phyloP scores from a whole-genome alignment of 2,797 vertebrate species.

The Falco berigora region DNA sequence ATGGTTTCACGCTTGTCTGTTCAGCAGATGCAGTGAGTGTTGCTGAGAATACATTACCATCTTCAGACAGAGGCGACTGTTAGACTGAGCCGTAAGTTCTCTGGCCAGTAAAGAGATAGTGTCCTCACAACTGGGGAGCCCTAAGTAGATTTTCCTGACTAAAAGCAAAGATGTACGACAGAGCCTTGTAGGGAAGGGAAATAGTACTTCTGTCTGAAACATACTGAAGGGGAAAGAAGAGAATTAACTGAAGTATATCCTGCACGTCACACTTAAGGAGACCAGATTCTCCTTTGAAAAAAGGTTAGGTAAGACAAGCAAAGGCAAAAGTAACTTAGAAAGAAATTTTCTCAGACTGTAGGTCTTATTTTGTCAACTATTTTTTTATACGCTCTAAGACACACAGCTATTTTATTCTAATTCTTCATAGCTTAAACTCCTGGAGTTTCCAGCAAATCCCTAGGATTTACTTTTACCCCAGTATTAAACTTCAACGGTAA shows the following conservation, averaged over 20 bases:
- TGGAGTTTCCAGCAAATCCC: slow-evolving; percentile 9
- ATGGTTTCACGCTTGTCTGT: neutral
- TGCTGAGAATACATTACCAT: neutral
- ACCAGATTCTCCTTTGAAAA: neutral
- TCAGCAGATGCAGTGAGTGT: neutral
- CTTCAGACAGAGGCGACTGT: neutral
- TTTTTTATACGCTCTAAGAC: neutral
- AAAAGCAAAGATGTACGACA: neutral
- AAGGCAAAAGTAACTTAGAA: slow-evolving; percentile 6
- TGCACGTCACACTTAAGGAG: neutral
- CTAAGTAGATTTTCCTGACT: neutral
- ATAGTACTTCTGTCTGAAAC: neutral
- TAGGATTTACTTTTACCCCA: slow-evolving; percentile 16
- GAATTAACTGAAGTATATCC: neutral
- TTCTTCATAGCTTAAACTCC: slow-evolving; percentile 33
- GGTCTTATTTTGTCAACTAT: slow-evolving; percentile 26
- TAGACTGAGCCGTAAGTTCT: neutral
- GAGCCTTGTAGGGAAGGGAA: neutral
- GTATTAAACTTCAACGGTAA: slow-evolving; percentile 28
- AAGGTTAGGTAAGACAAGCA: neutral
- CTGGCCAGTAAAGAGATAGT: neutral
- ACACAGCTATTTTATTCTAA: slow-evolving; percentile 30
- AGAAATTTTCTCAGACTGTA: neutral
- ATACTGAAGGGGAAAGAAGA: neutral
- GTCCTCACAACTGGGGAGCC: neutral